phyloP scores from a whole-genome alignment of 2,113 vertebrate species.

The Orientallactaga bullata region DNA sequence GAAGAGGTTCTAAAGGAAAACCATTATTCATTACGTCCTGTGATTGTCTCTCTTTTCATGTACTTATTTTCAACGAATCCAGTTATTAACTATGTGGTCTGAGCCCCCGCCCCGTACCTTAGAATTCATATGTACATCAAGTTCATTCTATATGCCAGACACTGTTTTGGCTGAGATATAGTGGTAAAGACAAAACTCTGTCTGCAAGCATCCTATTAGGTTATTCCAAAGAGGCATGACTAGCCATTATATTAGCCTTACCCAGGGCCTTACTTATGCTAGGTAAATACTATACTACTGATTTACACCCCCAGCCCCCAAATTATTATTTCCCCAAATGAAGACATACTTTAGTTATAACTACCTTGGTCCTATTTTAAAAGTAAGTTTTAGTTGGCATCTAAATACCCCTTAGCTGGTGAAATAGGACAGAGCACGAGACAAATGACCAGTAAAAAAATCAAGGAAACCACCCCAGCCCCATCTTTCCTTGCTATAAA shows the following conservation, averaged over 20 bases:
- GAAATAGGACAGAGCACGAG: not conserved
- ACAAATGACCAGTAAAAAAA: constrained; percentile 10
- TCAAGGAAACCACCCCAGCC: not conserved
- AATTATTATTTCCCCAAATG: constrained; percentile 50
- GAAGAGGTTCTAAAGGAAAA: not conserved
- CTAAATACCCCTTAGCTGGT: constrained; percentile 14
- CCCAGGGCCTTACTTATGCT: not conserved
- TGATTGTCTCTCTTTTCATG: not conserved
- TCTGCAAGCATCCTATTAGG: not conserved
- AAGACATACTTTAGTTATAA: not conserved
- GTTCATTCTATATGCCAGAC: not conserved
- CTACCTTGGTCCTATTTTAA: constrained; percentile 20
- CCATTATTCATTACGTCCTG: not conserved
- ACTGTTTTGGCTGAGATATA: not conserved
- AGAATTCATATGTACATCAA: not conserved
- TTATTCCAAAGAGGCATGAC: constrained; percentile 8
- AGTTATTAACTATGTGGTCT: not conserved
- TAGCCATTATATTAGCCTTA: not conserved
- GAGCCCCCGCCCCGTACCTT: not conserved
- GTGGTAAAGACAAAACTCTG: constrained; percentile 21
- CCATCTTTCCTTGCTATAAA: not conserved
- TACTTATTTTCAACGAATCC: not conserved
- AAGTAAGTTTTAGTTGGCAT: constrained; percentile 6
- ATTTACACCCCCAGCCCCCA: not conserved
- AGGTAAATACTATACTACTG: not conserved